phyloP scores from a whole-genome alignment of 2,113 vertebrate species.

The Rhinolophus sinicus region DNA sequence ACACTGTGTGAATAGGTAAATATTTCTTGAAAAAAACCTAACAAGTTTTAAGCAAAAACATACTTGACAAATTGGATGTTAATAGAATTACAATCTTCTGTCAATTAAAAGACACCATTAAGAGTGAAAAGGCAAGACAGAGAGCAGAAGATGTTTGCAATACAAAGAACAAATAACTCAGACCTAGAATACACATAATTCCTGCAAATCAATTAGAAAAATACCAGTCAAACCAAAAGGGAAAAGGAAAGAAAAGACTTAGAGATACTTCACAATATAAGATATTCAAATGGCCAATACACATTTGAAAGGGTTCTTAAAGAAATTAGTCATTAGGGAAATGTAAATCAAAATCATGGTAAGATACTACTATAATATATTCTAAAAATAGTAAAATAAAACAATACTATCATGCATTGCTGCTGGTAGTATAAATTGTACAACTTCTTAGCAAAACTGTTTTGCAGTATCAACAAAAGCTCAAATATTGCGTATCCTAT shows the following conservation, averaged over 20 bases:
- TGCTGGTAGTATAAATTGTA: not conserved
- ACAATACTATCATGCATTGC: not conserved
- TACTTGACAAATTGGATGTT: not conserved
- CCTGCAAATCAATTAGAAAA: not conserved
- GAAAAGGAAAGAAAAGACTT: not conserved
- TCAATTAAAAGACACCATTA: not conserved
- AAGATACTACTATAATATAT: not conserved
- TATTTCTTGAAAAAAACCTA: not conserved
- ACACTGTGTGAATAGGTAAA: not conserved
- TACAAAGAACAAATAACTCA: not conserved
- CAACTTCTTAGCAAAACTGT: not conserved
- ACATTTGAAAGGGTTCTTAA: not conserved
- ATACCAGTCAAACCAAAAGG: not conserved
- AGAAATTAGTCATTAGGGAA: not conserved
- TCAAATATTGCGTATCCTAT: not conserved
- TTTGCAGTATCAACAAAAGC: not conserved
- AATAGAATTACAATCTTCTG: not conserved
- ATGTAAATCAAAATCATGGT: not conserved
- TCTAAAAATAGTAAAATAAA: not conserved
- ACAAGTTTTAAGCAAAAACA: slow-evolving; percentile 1
- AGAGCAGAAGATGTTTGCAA: not conserved
- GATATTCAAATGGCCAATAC: not conserved
- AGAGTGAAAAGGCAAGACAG: not conserved
- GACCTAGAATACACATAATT: not conserved
- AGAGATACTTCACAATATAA: not conserved